Evolutionary conservation across 2,888 invertebrate species (phyloP), one percentile per base, ranked within the genome.

Genomic region (Dasysyrphus tricinctus): DNA sequence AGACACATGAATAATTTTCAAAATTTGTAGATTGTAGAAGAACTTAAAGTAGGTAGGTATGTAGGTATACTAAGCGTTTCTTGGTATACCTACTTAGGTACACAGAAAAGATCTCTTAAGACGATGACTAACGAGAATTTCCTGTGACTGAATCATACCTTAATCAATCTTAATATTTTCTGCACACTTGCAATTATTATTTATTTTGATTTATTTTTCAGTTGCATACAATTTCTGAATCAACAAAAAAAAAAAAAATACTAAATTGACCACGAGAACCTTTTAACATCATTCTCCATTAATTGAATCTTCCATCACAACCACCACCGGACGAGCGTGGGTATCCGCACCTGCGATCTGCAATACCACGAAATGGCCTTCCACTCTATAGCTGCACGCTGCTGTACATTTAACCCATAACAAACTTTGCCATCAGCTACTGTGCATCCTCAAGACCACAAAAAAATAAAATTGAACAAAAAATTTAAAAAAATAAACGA

Each of bases 251-350:
- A 2, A 69, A 65, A 49, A 12, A 69, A 14, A 69, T 29, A 61
- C 42, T 37, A 34, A 81, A 65, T 75, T 65, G 74, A 75, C 67
- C 42, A 12, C 70, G 37, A 75, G 74, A 78, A 86, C 78, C 75
- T 82, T 72, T 86, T 86, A 86, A 79, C 82, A 86, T 72, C 78
- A 67, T 75, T 78, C 72, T 65, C 70, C 86, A 86, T 86, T 82
- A 86, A 86, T 86, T 86, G 86, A 86, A 78, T 86, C 82, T 65
- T 82, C 82, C 86, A 86, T 86, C 78, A 78, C 49, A 47, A 19
- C 51, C 57, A 32, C 16, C 54, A 63, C 42, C 69, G 39, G 47
- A 49, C 49, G 49, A 34, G 11, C 34, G 57, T 34, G 34, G 61
- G n/a, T 39, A 34, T 54, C 57, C 78, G 77, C 69, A 75, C 78